Evolutionary conservation across 2,797 vertebrate genomes (phyloP).

Genomic region (Nothura maculosa): DNA sequence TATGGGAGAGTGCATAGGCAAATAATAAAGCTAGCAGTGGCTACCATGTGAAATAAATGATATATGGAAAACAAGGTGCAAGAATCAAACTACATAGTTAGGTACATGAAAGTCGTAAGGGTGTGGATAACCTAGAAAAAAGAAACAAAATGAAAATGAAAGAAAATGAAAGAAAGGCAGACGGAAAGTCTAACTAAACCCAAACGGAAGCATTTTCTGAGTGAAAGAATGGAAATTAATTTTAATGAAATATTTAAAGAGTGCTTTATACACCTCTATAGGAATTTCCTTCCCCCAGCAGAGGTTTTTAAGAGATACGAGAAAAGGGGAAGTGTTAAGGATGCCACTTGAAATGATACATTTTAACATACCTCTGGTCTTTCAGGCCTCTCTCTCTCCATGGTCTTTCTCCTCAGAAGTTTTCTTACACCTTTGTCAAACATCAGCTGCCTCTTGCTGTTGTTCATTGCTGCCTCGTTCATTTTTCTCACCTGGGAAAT

Average conservation of each 20-base stretch:
- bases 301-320: not conserved
- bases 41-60: not conserved
- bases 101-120: not conserved
- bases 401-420: conserved; percentile 86
- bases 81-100: not conserved
- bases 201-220: not conserved
- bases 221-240: not conserved
- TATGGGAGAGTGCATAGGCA: not conserved
- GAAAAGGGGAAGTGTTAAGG: not conserved
- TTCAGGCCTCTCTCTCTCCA: conserved; percentile 86
- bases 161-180: not conserved
- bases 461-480: conserved; percentile 87
- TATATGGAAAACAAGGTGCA: not conserved
- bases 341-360: not conserved
- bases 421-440: conserved; percentile 85
- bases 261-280: not conserved
- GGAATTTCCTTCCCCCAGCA: not conserved
- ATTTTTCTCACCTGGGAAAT: conserved; percentile 93
- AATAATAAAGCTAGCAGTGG: not conserved
- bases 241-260: not conserved
- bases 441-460: conserved; percentile 84
- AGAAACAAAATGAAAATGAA: not conserved
- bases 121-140: not conserved
- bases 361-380: conserved; percentile 83
- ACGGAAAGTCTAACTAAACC: not conserved